These are phyloP conservation scores for Euschistus heros DNA, from an alignment of 1,140 invertebrate species.

Conservation along the genomic window DNA sequence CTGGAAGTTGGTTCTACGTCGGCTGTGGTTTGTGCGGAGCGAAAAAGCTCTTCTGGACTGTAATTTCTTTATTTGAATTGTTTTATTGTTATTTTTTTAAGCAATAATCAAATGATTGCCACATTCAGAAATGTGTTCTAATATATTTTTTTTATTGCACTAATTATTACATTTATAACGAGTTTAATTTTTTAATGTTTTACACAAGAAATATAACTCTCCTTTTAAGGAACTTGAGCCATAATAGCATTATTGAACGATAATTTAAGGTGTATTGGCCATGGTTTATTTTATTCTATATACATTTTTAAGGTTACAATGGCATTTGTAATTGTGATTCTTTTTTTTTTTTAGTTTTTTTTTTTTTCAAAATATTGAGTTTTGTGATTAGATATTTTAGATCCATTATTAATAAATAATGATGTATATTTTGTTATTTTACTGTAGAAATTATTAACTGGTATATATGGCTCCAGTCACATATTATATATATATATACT, in stretches of 20 bases:
- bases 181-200: background rate
- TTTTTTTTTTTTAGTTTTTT: background rate
- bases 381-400: slow-evolving; percentile 5
- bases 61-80: background rate
- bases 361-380: slow-evolving; percentile 2
- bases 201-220: background rate
- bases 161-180: background rate
- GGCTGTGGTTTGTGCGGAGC: slow-evolving; percentile 5
- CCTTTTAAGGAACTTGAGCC: background rate
- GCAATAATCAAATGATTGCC: slow-evolving; percentile 15
- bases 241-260: slow-evolving; percentile 3
- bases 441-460: slow-evolving; percentile 6
- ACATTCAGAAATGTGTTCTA: background rate
- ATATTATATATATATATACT: background rate
- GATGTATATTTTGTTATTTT: slow-evolving; percentile 15
- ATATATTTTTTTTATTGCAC: slow-evolving; percentile 3
- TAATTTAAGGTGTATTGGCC: background rate
- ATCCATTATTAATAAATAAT: background rate
- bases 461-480: background rate
- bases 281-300: background rate
- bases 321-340: slow-evolving; percentile 6
- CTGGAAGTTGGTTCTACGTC: background rate
- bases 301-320: background rate
- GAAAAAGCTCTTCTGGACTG: background rate
- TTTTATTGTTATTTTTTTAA: slow-evolving; percentile 7